These are phyloP conservation scores for Bubo blakistoni DNA, from an alignment of 2,113 vertebrate genomes.

Conservation along the genomic window DNA sequence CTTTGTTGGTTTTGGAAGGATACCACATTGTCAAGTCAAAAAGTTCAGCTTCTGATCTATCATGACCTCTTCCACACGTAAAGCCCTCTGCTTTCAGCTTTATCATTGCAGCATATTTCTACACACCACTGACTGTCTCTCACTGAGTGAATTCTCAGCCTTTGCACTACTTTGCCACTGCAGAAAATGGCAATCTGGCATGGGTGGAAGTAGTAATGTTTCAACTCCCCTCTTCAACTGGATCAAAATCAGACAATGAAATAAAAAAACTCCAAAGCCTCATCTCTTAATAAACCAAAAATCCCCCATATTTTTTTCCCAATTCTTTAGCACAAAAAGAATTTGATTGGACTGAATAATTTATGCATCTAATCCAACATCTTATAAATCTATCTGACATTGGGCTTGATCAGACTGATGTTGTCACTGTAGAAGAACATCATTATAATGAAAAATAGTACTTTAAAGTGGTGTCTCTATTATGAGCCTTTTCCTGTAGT, in stretches of 20 bases:
- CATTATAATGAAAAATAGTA: not conserved
- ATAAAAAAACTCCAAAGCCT: not conserved
- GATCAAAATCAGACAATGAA: not conserved
- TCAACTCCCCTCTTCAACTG: not conserved
- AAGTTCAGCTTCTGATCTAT: not conserved
- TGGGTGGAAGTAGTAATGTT: not conserved
- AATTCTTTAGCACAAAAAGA: not conserved
- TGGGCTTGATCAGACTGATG: not conserved
- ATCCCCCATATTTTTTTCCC: fast-evolving
- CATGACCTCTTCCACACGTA: not conserved
- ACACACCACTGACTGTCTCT: not conserved
- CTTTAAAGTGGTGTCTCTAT: not conserved
- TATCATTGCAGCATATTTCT: not conserved
- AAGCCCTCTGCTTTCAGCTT: not conserved
- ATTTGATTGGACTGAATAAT: not conserved
- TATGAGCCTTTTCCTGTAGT: not conserved
- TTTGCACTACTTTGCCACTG: not conserved
- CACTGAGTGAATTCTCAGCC: not conserved
- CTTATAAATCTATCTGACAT: not conserved
- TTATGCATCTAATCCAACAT: not conserved
- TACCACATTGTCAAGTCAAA: not conserved
- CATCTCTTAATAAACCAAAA: not conserved
- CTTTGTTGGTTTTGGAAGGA: conserved; percentile 22
- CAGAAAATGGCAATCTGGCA: not conserved
- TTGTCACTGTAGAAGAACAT: not conserved